Conservation (phyloP, 53 echinoderm and acorn worm species). For the Actinopyga echinites region DNA sequence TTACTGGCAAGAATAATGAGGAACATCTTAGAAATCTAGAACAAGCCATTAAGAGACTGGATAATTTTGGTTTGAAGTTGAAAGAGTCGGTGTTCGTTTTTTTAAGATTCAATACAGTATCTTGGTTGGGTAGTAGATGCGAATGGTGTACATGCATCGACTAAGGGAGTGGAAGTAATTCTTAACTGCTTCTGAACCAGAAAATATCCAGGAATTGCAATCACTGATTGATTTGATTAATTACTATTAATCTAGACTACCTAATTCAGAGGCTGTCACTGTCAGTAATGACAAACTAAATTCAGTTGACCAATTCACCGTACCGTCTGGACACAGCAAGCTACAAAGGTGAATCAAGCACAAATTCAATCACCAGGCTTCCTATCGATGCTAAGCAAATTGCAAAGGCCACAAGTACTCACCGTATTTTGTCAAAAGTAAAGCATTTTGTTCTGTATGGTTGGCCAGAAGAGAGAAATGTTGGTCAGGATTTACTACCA, state of each 20-base stretch:
- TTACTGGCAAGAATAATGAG: no score
- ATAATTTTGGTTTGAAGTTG: no score
- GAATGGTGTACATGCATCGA: neutral
- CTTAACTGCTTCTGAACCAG: neutral
- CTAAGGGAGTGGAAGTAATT: neutral
- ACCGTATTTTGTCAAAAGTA: no score
- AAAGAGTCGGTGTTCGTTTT: constrained; percentile 6
- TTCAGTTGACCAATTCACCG: neutral
- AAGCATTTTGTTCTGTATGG: no score
- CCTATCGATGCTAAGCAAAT: constrained; percentile 1
- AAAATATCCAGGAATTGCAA: no score
- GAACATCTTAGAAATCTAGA: neutral
- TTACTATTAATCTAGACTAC: neutral
- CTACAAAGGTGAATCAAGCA: neutral
- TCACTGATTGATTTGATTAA: neutral
- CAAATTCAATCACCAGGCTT: constrained; percentile 14
- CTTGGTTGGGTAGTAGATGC: constrained; percentile 12
- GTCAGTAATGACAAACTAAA: neutral
- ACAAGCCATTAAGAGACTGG: no score
- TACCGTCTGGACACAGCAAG: neutral
- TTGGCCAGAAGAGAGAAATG: no score
- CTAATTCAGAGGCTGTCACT: neutral
- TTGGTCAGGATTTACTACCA: neutral
- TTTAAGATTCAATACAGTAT: constrained; percentile 7
- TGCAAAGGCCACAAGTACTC: constrained; percentile 1